Conservation (phyloP, 1,140 invertebrate genomes). For the Maniola jurtina region DNA sequence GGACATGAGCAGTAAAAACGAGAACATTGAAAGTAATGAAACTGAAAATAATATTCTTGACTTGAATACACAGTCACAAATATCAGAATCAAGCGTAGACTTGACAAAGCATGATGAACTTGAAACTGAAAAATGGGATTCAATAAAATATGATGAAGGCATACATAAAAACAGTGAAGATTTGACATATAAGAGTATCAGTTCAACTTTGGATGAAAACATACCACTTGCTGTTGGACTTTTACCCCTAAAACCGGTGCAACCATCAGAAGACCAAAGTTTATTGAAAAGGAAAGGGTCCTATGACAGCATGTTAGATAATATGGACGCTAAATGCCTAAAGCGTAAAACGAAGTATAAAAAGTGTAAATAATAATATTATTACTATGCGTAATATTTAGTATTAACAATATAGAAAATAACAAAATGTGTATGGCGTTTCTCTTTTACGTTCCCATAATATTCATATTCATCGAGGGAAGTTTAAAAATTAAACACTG, state of each 20-base stretch:
- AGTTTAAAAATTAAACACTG: not conserved
- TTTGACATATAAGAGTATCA: conserved; percentile 9
- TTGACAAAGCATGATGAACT: conserved; percentile 10
- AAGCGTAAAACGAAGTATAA: conserved; percentile 70
- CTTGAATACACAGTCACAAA: conserved; percentile 1
- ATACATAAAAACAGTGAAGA: conserved; percentile 20
- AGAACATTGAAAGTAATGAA: conserved; percentile 12
- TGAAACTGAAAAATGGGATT: conserved; percentile 25
- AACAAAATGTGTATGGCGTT: not conserved
- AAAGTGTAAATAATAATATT: conserved; percentile 39
- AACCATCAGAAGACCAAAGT: conserved; percentile 40
- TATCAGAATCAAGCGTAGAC: conserved; percentile 7
- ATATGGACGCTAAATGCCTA: conserved; percentile 63
- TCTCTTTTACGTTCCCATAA: not conserved
- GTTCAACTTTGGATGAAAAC: conserved; percentile 45
- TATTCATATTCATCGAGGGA: not conserved
- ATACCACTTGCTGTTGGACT: conserved; percentile 68
- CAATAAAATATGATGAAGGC: conserved; percentile 18
- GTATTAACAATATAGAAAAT: not conserved
- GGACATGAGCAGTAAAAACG: conserved; percentile 12
- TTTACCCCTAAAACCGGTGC: conserved; percentile 56
- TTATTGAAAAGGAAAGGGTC: conserved; percentile 55
- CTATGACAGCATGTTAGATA: conserved; percentile 40
- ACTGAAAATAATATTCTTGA: not conserved
- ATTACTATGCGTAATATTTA: not conserved